These are phyloP conservation scores for Pterophyllum scalare DNA, from an alignment of 2,113 vertebrate genomes.

Conservation along the genomic window DNA sequence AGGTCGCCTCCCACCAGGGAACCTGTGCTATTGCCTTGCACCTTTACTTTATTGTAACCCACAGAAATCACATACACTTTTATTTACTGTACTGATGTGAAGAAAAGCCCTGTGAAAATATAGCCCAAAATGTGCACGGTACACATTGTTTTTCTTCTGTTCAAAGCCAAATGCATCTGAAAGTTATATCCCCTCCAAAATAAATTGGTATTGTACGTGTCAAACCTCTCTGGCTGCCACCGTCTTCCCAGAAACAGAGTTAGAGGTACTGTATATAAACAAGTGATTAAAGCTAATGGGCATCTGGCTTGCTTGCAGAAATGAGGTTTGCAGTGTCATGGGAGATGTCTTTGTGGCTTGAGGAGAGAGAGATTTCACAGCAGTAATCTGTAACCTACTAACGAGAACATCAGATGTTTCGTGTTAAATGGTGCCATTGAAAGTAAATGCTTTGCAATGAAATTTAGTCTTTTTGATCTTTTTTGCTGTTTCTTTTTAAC, in stretches of 20 bases:
- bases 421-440: constrained; percentile 18
- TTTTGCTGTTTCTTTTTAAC: background rate
- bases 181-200: background rate
- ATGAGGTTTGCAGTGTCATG: constrained; percentile 27
- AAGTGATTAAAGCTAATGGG: constrained; percentile 39
- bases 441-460: constrained; percentile 8
- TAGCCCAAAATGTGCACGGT: background rate
- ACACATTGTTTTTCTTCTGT: background rate
- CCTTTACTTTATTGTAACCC: background rate
- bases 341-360: constrained; percentile 22
- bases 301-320: constrained; percentile 22
- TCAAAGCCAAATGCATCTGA: background rate
- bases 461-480: background rate
- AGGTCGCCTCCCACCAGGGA: background rate
- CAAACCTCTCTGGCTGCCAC: constrained; percentile 15
- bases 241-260: constrained; percentile 37
- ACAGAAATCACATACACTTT: background rate
- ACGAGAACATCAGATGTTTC: constrained; percentile 53
- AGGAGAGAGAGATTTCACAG: background rate
- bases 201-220: constrained; percentile 17
- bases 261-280: constrained; percentile 18
- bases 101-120: background rate
- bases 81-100: background rate
- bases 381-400: constrained; percentile 5
- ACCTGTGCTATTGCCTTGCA: background rate